Evolutionary conservation across 2,113 vertebrate genomes (phyloP).

Genomic region (Nanorana parkeri): DNA sequence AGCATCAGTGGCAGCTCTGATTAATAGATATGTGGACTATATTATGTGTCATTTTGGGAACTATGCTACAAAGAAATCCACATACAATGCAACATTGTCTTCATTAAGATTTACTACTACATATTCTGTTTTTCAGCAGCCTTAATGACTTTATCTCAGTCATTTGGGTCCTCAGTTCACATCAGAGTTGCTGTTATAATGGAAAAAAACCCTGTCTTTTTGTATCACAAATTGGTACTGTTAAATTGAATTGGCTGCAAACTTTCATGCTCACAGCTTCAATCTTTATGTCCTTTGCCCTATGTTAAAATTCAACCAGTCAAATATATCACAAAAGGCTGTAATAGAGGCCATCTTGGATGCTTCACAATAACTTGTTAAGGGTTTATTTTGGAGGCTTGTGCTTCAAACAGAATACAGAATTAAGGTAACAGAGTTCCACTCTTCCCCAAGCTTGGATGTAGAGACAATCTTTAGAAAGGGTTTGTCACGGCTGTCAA

Average conservation of each 20-base stretch:
- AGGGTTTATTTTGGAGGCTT: background rate
- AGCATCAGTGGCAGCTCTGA: background rate
- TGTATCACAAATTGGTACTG: too few relatives aligned
- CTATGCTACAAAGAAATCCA: background rate
- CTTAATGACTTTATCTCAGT: background rate
- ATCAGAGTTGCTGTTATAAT: background rate
- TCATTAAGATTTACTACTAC: background rate
- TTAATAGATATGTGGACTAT: background rate
- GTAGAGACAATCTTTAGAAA: background rate
- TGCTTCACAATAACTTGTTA: background rate
- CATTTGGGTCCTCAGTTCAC: background rate
- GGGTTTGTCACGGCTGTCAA: conserved; percentile 57
- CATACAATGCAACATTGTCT: background rate
- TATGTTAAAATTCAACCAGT: background rate
- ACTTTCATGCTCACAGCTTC: background rate
- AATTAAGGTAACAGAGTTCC: background rate
- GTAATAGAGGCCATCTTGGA: background rate
- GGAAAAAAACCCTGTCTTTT: background rate
- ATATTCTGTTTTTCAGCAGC: too few relatives aligned
- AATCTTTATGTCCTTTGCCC: background rate
- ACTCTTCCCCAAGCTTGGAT: conserved; percentile 1
- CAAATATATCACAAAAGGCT: conserved; percentile 2
- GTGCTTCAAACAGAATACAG: background rate
- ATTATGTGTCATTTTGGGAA: too few relatives aligned
- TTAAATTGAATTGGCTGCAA: too few relatives aligned